Evolutionary conservation across 2,113 vertebrate genomes (phyloP).

Genomic region (Tupaia chinensis): DNA sequence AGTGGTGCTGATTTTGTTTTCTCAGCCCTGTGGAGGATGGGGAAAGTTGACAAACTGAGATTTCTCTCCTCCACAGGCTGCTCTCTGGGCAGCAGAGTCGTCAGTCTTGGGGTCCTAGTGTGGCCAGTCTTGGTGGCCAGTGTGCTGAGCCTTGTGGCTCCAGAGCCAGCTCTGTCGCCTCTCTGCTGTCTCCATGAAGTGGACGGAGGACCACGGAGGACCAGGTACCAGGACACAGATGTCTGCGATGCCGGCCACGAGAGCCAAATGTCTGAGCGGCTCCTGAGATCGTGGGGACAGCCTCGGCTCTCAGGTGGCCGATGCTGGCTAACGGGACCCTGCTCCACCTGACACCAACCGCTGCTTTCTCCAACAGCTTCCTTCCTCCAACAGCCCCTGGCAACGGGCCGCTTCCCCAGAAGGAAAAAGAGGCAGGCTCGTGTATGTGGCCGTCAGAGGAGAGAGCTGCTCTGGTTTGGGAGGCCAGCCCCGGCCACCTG

Average conservation of each 20-base stretch:
- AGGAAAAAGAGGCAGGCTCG: slow-evolving; percentile 94
- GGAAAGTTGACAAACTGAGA: neutral
- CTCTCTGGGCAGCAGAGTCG: neutral
- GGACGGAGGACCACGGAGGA: slow-evolving; percentile 94
- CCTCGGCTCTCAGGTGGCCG: slow-evolving; percentile 94
- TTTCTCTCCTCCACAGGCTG: neutral
- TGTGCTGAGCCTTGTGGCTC: slow-evolving; percentile 30
- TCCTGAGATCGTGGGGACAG: slow-evolving; percentile 94
- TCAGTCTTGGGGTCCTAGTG: neutral
- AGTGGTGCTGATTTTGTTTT: neutral
- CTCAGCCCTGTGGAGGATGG: too few relatives aligned
- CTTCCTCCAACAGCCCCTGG: slow-evolving; percentile 94
- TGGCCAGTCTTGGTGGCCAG: slow-evolving; percentile 54
- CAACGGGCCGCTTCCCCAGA: slow-evolving; percentile 93
- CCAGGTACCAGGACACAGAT: slow-evolving; percentile 93
- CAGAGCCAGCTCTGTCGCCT: slow-evolving; percentile 44
- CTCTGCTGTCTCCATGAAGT: slow-evolving; percentile 87
- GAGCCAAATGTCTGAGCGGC: slow-evolving; percentile 93
- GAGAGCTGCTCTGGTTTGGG: slow-evolving; percentile 93
- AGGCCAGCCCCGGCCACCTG: slow-evolving; percentile 65
- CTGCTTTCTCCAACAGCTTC: slow-evolving; percentile 95
- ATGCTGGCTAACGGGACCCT: slow-evolving; percentile 95
- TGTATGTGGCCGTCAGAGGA: slow-evolving; percentile 94
- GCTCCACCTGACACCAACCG: slow-evolving; percentile 95
- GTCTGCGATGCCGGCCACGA: slow-evolving; percentile 93